These are phyloP conservation scores for Eristalis intricaria DNA, from an alignment of 2,888 invertebrate genomes.

Conservation along the genomic window DNA sequence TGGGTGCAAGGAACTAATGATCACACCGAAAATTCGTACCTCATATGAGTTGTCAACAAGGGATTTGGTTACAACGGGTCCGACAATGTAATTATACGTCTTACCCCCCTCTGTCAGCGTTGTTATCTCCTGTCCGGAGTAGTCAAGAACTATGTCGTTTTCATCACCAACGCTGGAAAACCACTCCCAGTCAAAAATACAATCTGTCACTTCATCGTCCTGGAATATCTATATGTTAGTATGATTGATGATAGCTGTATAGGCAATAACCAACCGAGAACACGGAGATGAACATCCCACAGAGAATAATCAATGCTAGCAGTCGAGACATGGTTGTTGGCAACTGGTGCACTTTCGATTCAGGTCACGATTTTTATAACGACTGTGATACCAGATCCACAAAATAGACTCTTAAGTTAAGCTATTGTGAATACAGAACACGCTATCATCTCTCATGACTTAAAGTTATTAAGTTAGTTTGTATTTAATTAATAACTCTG, in stretches of 20 bases:
- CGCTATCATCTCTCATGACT: too few species aligned
- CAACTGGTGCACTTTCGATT: too few species aligned
- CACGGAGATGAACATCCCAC: not conserved
- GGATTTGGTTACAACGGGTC: not conserved
- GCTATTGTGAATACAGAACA: too few species aligned
- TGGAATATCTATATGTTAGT: too few species aligned
- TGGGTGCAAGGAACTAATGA: not conserved
- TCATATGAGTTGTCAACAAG: not conserved
- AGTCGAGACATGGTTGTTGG: not conserved
- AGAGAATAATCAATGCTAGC: not conserved
- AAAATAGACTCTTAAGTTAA: too few species aligned
- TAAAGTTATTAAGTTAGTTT: too few species aligned
- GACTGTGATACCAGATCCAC: too few species aligned
- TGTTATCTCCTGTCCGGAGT: not conserved
- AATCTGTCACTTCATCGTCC: not conserved
- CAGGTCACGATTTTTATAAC: not conserved
- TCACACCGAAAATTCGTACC: not conserved
- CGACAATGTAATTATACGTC: not conserved
- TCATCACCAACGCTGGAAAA: not conserved
- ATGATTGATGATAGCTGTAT: too few species aligned
- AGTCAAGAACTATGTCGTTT: not conserved
- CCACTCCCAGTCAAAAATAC: not conserved
- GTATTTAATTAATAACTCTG: too few species aligned
- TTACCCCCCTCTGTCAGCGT: not conserved
- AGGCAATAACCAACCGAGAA: too few species aligned